A percentile compares a stretch with the other conserved stretches of the same genome.
phyloP scores from a whole-genome alignment of 2,888 invertebrate species.

The Steinernema hermaphroditum region DNA sequence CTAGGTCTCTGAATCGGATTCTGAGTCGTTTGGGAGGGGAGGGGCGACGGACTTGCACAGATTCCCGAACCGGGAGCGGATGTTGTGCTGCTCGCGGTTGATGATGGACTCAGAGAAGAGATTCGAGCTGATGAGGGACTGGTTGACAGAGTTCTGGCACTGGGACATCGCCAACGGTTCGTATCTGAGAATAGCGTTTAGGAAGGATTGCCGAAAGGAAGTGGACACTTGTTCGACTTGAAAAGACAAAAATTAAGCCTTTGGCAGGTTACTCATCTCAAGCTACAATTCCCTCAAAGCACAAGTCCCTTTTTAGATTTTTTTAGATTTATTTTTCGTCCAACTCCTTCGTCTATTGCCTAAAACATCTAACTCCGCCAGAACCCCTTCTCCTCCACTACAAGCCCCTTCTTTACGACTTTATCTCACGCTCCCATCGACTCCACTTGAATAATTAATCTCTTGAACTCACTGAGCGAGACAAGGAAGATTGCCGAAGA shows the following conservation, averaged over 20 bases:
- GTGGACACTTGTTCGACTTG: not conserved
- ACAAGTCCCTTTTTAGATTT: too few relatives aligned
- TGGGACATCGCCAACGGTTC: conserved; percentile 47
- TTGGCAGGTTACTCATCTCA: too few relatives aligned
- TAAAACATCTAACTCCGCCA: too few relatives aligned
- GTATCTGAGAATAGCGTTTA: too few relatives aligned
- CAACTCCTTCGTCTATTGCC: too few relatives aligned
- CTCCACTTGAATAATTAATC: not conserved
- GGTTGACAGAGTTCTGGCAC: conserved; percentile 45
- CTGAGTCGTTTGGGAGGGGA: not conserved
- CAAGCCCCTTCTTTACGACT: not conserved
- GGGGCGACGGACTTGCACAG: conserved; percentile 44
- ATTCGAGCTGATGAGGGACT: conserved; percentile 49
- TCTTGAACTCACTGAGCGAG: conserved; percentile 41
- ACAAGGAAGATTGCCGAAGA: conserved; percentile 44
- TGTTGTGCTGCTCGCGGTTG: conserved; percentile 47
- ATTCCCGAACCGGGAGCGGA: conserved; percentile 39
- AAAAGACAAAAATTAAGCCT: too few relatives aligned
- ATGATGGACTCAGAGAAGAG: conserved; percentile 50
- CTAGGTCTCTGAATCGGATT: conserved; percentile 41
- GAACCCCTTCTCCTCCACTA: too few relatives aligned
- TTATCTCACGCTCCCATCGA: not conserved
- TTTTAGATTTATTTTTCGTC: too few relatives aligned
- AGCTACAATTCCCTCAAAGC: too few relatives aligned
- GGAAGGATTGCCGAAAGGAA: too few relatives aligned